Evolutionary conservation across 2,888 invertebrate genomes (phyloP).

Genomic region (Meiosimyza decipiens): DNA sequence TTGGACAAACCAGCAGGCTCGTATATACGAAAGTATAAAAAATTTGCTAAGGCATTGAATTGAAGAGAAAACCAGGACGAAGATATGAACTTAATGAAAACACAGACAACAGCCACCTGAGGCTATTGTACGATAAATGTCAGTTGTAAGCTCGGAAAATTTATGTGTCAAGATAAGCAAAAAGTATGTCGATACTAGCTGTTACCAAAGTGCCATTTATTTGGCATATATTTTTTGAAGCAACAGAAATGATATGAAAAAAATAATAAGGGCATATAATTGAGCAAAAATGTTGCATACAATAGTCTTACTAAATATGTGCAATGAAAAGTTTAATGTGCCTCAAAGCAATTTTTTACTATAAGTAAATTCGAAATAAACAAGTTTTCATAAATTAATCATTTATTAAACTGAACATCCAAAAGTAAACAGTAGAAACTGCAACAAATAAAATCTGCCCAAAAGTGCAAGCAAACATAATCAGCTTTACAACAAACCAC

Average conservation of each 20-base stretch:
- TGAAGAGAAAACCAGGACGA: slow-evolving; percentile 15
- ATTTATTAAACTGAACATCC: neutral
- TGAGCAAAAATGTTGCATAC: too few relatives aligned
- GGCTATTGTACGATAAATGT: slow-evolving; percentile 34
- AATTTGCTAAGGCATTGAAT: neutral
- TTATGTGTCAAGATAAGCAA: too few relatives aligned
- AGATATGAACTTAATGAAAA: slow-evolving; percentile 12
- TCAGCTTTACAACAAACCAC: neutral
- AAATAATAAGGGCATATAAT: too few relatives aligned
- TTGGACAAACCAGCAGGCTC: too few relatives aligned
- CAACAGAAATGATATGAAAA: too few relatives aligned
- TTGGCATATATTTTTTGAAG: too few relatives aligned
- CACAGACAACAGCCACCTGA: slow-evolving; percentile 38
- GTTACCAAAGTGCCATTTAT: too few relatives aligned
- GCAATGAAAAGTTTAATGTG: slow-evolving; percentile 1
- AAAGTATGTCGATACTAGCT: too few relatives aligned
- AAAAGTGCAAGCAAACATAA: too few relatives aligned
- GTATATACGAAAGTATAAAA: too few relatives aligned
- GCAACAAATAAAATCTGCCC: too few relatives aligned
- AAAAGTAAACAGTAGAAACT: neutral
- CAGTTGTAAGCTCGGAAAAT: neutral
- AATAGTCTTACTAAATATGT: too few relatives aligned
- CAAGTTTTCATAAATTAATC: neutral
- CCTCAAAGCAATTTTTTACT: slow-evolving; percentile 15
- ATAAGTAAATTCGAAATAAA: neutral